Conservation (phyloP, 2,888 invertebrate species). For the Polydrusus tereticollis region DNA sequence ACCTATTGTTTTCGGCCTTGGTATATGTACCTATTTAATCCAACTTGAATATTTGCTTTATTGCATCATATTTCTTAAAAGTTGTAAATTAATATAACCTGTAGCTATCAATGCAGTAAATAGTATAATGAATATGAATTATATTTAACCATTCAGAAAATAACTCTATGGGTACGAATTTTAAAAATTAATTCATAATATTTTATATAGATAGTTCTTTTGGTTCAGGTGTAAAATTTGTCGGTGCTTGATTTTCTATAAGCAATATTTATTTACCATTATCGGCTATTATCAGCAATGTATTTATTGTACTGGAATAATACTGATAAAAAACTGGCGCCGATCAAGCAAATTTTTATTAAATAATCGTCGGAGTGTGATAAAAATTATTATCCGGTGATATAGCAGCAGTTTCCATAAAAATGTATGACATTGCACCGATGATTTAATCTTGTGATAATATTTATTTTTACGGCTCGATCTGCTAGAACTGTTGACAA, state of each 20-base stretch:
- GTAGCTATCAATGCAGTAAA: too few species aligned
- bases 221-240: too few species aligned
- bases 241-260: neutral
- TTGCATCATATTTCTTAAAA: too few species aligned
- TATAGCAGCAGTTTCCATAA: constrained; percentile 17
- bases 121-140: too few species aligned
- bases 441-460: constrained; percentile 2
- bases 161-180: too few species aligned
- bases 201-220: too few species aligned
- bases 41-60: too few species aligned
- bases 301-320: constrained; percentile 11
- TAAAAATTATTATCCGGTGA: neutral
- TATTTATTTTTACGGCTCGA: constrained; percentile 21
- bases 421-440: constrained; percentile 17
- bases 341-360: constrained; percentile 29
- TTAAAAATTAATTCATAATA: too few species aligned
- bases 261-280: neutral
- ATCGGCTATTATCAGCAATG: neutral
- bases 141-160: too few species aligned
- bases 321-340: constrained; percentile 30
- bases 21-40: too few species aligned
- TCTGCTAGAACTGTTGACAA: constrained; percentile 12
- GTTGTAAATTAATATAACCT: too few species aligned
- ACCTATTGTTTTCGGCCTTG: too few species aligned
- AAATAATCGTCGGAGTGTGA: constrained; percentile 17